Base-by-base conservation (phyloP, 2,113 vertebrate species). In the Cranoglanis bouderius region DNA sequence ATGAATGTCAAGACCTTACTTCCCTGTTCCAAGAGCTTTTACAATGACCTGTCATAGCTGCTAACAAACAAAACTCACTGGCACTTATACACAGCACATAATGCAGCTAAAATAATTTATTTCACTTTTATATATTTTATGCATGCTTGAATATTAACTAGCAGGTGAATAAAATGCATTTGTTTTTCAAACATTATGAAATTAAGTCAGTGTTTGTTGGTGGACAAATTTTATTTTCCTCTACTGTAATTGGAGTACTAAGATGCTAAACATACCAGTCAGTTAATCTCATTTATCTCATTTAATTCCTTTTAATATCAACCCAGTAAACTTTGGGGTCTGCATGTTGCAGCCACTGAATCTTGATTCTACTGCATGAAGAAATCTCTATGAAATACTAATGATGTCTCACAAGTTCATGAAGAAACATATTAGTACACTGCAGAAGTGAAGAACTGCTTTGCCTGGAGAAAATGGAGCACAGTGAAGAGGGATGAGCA, bases 401-500 rank as follows among this genome's bases (percentile, higher is more conserved):
- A 29, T n/a, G 4, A 35, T 53, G 18, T 87, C 32, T 55, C 26
- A 29, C 13, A 77, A 61, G 82, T 70, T 82, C 9, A n/a, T 70
- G 32, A 70, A 81, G 81, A 89, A 85, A 86, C 13, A 49, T 38
- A 57, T 32, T 72, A 72, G 49, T 70, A 63, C 38, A 67, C 72
- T 61, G 38, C 35, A 38, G n/a, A 87, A 49, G 46, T 49, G 46
- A 49, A 49, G 46, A 84, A 74, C 46, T 29, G 35, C n/a, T 26
- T 38, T 85, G 51, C 67, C 29, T 81, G 24, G 21, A 70, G 35
- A 38, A 84, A 85, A 85, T 51, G 59, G 78, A 82, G 75, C 82
- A 67, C 0, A 26, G 67, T 7, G 32, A 51, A 82, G 35, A 49
- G 53, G 84, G 75, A 89, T 89, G 88, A 61, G 90, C 90, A 91